These are phyloP conservation scores for Liolophura sinensis DNA, from an alignment of 1,140 invertebrate species.

Conservation along the genomic window DNA sequence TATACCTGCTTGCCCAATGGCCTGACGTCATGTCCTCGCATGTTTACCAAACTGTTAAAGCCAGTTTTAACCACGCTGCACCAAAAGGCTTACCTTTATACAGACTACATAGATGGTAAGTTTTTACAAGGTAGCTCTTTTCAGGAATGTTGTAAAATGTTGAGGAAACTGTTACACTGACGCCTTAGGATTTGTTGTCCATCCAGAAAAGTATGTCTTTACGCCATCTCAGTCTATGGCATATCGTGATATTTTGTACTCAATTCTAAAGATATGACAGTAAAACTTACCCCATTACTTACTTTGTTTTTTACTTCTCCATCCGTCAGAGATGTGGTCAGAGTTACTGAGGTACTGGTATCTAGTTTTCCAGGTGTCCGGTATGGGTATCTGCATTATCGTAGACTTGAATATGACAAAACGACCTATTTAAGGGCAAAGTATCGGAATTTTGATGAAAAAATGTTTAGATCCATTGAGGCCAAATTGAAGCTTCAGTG, in stretches of 20 bases:
- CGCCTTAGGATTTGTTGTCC: conserved; percentile 14
- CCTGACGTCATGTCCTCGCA: conserved; percentile 5
- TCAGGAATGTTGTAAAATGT: conserved; percentile 14
- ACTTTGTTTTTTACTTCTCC: no score
- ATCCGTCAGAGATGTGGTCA: no score
- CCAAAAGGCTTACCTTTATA: conserved; percentile 7
- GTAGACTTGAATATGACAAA: no score
- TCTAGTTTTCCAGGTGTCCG: no score
- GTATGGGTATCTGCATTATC: no score
- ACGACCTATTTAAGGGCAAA: no score
- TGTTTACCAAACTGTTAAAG: conserved; percentile 24
- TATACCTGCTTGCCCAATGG: conserved; percentile 18
- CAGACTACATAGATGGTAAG: conserved; percentile 14
- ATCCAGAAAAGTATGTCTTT: conserved; percentile 16
- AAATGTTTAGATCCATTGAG: no score
- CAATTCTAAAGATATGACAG: conserved; percentile 11
- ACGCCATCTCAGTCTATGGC: conserved; percentile 7
- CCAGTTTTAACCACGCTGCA: conserved; percentile 3
- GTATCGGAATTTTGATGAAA: no score
- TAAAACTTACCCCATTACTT: conserved; percentile 1
- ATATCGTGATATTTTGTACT: conserved; percentile 13
- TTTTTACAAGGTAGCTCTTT: conserved; percentile 5
- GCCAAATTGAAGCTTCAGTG: no score
- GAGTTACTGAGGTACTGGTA: no score
- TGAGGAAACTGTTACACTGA: conserved; percentile 1